These are phyloP conservation scores for Drosophila bocqueti DNA, from an alignment of 1,140 invertebrate species.

Conservation along the genomic window DNA sequence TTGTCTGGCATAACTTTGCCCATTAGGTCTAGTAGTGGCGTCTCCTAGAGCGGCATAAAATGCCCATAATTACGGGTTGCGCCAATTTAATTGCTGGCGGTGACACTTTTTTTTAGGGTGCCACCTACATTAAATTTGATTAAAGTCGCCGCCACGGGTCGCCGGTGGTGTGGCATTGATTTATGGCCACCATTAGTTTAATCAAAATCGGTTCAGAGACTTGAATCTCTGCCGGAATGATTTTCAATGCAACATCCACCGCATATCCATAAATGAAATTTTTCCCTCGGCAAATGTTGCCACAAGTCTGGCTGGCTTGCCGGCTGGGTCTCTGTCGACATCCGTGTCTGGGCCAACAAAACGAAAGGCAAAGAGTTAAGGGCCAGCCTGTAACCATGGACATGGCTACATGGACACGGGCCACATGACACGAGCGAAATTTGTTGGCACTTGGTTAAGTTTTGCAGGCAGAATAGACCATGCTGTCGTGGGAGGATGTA, in stretches of 20 bases:
- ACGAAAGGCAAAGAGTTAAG: conserved; percentile 37
- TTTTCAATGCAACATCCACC: conserved; percentile 19
- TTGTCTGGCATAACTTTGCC: conserved; percentile 34
- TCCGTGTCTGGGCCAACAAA: conserved; percentile 20
- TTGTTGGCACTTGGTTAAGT: conserved; percentile 62
- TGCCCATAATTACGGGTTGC: conserved; percentile 45
- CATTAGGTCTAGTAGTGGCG: conserved; percentile 8
- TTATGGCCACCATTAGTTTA: conserved; percentile 72
- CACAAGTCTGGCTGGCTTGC: conserved; percentile 24
- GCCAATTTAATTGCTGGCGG: conserved; percentile 45
- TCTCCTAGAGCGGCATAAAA: conserved; percentile 32
- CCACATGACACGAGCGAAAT: conserved; percentile 44
- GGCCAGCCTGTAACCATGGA: conserved; percentile 38
- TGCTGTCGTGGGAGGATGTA: conserved; percentile 19
- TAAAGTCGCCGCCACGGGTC: conserved; percentile 46
- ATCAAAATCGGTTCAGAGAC: conserved; percentile 56
- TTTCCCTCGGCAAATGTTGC: conserved; percentile 46
- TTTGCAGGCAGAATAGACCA: conserved; percentile 41
- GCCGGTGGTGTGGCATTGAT: conserved; percentile 32
- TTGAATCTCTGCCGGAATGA: conserved; percentile 30
- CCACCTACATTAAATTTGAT: conserved; percentile 60
- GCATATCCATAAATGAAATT: conserved; percentile 54
- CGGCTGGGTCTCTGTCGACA: conserved; percentile 5
- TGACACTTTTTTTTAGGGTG: conserved; percentile 25
- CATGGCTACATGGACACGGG: conserved; percentile 22